Evolutionary conservation across 1,140 invertebrate species (phyloP), one percentile per base, ranked within the genome.

Genomic region (Drosophila funebris): DNA sequence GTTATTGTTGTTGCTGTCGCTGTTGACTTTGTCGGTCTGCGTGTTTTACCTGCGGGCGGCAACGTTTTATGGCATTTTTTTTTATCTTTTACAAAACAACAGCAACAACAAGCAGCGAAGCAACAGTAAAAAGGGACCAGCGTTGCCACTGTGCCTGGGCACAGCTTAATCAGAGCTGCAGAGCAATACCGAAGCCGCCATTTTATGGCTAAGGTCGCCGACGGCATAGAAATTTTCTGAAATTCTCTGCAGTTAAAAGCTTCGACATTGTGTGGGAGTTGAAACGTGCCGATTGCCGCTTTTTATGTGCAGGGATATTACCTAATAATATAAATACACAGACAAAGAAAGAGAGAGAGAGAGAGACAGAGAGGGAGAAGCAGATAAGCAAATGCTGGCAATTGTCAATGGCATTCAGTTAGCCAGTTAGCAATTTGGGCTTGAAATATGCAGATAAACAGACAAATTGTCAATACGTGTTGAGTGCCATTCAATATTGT

Each of bases 21-120:
- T 84, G 69, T 81, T 81, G 75, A 82, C 74, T 83, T 72, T 83
- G 79, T 78, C 58, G 79, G 78, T 52, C 39, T 58, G 71, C 41
- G 53, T 77, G 63, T 79, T 66, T 72, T 87, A 88, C 83, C 82
- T 87, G 75, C 63, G 70, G 73, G 64, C 64, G 68, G 73, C 76
- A 64, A 48, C 77, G 27, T 88, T 84, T 87, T 82, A 82, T 87
- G 82, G 78, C 75, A 78, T 76, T 82, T 83, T 76, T 82, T 83
- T 88, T n/a, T 13, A 52, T 52, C 48, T 52, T 18, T 33, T 13
- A 31, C 29, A 48, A 27, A 7, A 31, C 29, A 48, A 27, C 16
- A 39, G 7, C 37, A 39, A 16, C 13, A 6, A 16, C 8, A 1
- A 16, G 16, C 54, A 46, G 20, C 22, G 20, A 58, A 31, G n/a